Percentiles rank a stretch among this genome's conserved stretches.
Evolutionary conservation across 2,888 invertebrate species (phyloP).

Genomic region (Acleris holmiana): DNA sequence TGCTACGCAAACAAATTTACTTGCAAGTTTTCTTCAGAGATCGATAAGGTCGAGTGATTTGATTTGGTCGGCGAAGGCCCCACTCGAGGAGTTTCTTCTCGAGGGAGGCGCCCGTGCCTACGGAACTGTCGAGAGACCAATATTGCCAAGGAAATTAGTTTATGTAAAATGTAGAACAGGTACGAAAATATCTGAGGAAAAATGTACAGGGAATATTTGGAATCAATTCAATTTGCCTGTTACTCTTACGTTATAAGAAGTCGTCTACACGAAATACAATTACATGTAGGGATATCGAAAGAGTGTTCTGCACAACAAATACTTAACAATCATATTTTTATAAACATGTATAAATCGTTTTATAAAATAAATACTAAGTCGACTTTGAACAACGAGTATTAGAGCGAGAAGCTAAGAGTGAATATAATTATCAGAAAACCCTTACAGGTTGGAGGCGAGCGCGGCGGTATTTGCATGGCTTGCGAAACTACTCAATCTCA

Average conservation of each 20-base stretch:
- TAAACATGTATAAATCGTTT: too few relatives aligned
- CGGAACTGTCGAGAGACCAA: constrained; percentile 81
- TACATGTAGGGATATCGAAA: constrained; percentile 49
- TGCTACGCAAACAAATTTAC: constrained; percentile 69
- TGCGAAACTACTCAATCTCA: constrained; percentile 25
- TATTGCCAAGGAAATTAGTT: constrained; percentile 84
- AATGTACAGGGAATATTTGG: constrained; percentile 69
- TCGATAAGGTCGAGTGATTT: constrained; percentile 82
- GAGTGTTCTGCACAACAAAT: not conserved
- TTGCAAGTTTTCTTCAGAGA: constrained; percentile 74
- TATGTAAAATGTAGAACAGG: constrained; percentile 83
- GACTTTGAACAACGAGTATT: too few relatives aligned
- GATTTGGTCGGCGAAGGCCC: constrained; percentile 77
- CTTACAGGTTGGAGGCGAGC: constrained; percentile 6
- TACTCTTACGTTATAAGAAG: constrained; percentile 42
- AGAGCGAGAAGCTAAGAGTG: not conserved
- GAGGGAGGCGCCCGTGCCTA: constrained; percentile 75
- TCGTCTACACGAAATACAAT: constrained; percentile 56
- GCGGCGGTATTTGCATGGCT: constrained; percentile 21
- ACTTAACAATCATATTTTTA: too few relatives aligned
- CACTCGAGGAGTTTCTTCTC: constrained; percentile 74
- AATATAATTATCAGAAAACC: constrained; percentile 14
- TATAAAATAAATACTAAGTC: too few relatives aligned
- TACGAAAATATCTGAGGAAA: constrained; percentile 78
- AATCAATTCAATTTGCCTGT: constrained; percentile 48